Conservation (phyloP, 2,113 vertebrate species). For the Gambusia affinis region DNA sequence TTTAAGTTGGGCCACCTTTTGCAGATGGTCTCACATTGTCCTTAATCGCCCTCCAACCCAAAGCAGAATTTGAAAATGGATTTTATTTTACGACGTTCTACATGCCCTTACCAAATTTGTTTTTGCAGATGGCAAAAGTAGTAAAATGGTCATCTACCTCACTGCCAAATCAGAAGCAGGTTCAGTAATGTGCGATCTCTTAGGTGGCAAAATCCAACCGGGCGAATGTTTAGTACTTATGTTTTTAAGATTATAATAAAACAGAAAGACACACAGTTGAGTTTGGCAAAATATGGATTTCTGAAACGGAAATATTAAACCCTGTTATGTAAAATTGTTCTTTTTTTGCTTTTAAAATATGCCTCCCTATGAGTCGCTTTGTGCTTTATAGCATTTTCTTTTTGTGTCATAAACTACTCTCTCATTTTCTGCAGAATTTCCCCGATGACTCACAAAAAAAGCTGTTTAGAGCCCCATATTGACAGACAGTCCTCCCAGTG, state of each 20-base stretch:
- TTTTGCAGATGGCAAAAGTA: not conserved
- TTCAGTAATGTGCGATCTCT: too few species aligned
- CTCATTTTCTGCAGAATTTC: slow-evolving; percentile 8
- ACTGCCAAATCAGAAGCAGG: not conserved
- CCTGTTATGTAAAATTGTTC: not conserved
- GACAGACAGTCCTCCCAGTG: not conserved
- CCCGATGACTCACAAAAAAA: not conserved
- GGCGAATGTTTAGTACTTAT: too few species aligned
- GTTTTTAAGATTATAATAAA: too few species aligned
- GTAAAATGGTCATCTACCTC: not conserved
- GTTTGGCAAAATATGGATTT: not conserved
- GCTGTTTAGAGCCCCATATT: not conserved
- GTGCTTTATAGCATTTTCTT: not conserved
- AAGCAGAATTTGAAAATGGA: too few species aligned
- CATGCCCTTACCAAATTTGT: not conserved
- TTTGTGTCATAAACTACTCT: not conserved
- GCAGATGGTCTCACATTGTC: too few species aligned
- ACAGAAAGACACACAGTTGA: not conserved
- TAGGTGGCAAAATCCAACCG: too few species aligned
- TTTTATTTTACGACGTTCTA: not conserved
- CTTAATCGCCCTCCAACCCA: too few species aligned
- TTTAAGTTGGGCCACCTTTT: too few species aligned
- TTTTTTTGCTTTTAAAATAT: not conserved
- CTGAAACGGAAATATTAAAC: not conserved
- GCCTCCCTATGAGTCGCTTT: not conserved